These are phyloP conservation scores for Leptinotarsa juncta DNA, from an alignment of 2,888 invertebrate genomes.

Conservation along the genomic window DNA sequence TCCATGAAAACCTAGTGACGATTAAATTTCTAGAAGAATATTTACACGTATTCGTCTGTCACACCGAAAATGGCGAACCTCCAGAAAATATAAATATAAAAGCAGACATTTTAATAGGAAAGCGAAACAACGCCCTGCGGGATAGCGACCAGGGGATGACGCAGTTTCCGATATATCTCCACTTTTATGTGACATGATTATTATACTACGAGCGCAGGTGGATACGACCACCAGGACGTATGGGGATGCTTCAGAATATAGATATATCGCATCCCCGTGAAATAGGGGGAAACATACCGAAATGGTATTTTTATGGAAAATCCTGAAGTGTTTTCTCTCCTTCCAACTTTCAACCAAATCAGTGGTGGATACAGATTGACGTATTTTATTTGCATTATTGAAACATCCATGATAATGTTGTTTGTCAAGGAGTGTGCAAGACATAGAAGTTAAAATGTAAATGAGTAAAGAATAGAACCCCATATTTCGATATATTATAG, in stretches of 20 bases:
- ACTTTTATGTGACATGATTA: slow-evolving; percentile 66
- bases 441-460: too few species aligned
- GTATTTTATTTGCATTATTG: not conserved
- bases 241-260: slow-evolving; percentile 56
- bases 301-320: slow-evolving; percentile 41
- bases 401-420: too few species aligned
- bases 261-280: slow-evolving; percentile 50
- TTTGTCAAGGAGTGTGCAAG: too few species aligned
- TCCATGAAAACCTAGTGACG: too few species aligned
- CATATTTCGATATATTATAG: too few species aligned
- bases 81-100: slow-evolving; percentile 36
- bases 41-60: not conserved
- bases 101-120: slow-evolving; percentile 54
- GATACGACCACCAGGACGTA: slow-evolving; percentile 58
- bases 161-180: slow-evolving; percentile 61
- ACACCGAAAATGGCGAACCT: not conserved
- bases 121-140: slow-evolving; percentile 47
- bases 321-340: not conserved
- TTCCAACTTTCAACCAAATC: not conserved
- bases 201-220: slow-evolving; percentile 64
- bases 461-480: too few species aligned
- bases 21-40: not conserved
- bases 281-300: slow-evolving; percentile 29
- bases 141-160: slow-evolving; percentile 52
- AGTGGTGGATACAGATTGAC: not conserved